Base-by-base conservation (phyloP, 1,140 invertebrate species). In the Proctacanthus coquilletti region DNA sequence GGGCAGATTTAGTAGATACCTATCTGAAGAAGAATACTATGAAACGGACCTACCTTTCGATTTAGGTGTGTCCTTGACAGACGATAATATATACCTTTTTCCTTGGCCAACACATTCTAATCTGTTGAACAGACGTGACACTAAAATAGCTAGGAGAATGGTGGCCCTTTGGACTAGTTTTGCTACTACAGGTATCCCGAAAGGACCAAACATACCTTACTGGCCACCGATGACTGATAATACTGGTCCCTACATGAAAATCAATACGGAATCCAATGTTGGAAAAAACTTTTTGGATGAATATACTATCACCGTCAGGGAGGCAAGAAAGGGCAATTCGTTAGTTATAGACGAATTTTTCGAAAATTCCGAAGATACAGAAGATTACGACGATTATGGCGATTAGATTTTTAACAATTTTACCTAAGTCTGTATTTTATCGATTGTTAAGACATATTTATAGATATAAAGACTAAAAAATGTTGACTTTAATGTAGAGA, bases 21-120 rank as follows among this genome's bases (percentile, higher is more conserved):
- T 45, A 1, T 47, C 39, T 10, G 30, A 19, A 13, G 45, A 44
- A 0, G 43, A 49, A 17, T 3, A 49, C n/a, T 4, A 50, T 21
- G 42, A 47, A 5, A 36, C 37, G 3, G 47, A 48, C 21, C 40
- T 50, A 32, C 56, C 56, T 41, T 60, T 60, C 36, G 52, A 53
- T 31, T 47, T 55, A 41, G 56, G 56, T 8, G 51, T 56, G 17
- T 53, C 52, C 3, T 39, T 60, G 20, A 57, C 56, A 30, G 56
- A 60, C 25, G 56, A 60, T 30, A 59, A 59, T 38, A 45, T 60
- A n/a, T 60, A 60, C 29, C 38, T 60, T n/a, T 60, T 60, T 41
- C 56, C 56, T n/a, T 59, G 56, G 56, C 56, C 56, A 1, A 42
- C 49, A 4, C 39, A 47, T 34, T 38, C 45, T 5, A 18, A 42